Evolutionary conservation across 2,797 vertebrate genomes (phyloP), one percentile per base, ranked within the genome.

Genomic region (Xyrichtys novacula): DNA sequence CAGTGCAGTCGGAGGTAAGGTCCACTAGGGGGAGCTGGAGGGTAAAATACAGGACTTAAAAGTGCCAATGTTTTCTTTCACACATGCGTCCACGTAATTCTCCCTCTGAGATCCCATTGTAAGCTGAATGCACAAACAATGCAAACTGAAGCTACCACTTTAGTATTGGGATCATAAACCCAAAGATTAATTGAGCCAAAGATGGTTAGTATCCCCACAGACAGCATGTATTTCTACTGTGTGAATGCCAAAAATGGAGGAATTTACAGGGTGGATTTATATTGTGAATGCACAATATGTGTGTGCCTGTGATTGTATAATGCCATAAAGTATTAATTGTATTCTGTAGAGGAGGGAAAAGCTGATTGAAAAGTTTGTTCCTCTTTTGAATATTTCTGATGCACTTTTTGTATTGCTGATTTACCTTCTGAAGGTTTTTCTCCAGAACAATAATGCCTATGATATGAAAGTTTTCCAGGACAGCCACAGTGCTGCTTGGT

Each of bases 261-360:
- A 74, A 40, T 71, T 78, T 74, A 9, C 54, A 38, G 22, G 46
- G 43, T 59, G 43, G 48, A 73, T 76, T 65, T 26, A 65, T 64
- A 22, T 59, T 53, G 42, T 83, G 47, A 61, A 76, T 73, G 63
- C 55, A 80, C 60, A 67, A 31, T 29, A 38, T 40, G 43, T 28
- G 20, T 17, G 69, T 89, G 65, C 20, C 14, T 70, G 68, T 88
- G 73, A 77, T 77, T 82, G 59, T 89, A 74, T 70, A 75, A 70
- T 85, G 84, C 89, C 85, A 11, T 64, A 54, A 85, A 91, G 91
- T 93, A 89, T 92, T 93, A 87, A 92, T 91, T 91, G 6, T 85
- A 74, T 84, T 83, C 59, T 65, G 0, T 54, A 38, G 50, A 71
- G 67, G 67, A 63, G 66, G 59, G 65, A 69, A 11, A 71, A 71